Percentiles rank a stretch among this genome's conserved stretches.
Evolutionary conservation across 2,888 invertebrate genomes (phyloP).

Genomic region (Caenorhabditis sinica): DNA sequence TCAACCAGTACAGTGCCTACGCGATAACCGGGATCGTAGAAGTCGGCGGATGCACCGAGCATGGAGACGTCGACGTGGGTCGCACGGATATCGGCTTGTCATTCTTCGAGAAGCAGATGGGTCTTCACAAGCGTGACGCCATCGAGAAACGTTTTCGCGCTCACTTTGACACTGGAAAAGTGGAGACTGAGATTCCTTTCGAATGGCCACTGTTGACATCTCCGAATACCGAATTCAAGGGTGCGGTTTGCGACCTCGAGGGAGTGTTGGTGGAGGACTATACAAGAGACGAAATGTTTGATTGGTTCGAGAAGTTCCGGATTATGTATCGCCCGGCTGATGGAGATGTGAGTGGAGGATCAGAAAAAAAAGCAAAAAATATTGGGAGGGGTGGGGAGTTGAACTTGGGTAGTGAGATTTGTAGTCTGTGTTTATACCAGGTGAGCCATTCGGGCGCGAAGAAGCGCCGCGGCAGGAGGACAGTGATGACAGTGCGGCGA

Average conservation of each 20-base stretch:
- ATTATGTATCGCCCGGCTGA: constrained; percentile 9
- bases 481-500: too few relatives aligned
- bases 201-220: neutral
- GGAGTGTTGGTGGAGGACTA: neutral
- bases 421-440: neutral
- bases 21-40: neutral
- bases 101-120: neutral
- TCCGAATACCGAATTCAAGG: neutral
- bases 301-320: constrained; percentile 1
- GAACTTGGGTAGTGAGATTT: too few relatives aligned
- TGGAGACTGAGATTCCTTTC: neutral
- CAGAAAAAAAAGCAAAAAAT: neutral
- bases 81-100: neutral
- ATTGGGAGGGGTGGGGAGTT: neutral
- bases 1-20: neutral
- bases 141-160: too few relatives aligned
- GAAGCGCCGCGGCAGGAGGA: too few relatives aligned
- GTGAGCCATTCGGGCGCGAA: neutral
- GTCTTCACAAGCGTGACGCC: too few relatives aligned
- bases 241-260: neutral
- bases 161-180: neutral
- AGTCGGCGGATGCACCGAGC: constrained; percentile 13
- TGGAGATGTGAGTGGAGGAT: neutral
- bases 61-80: neutral
- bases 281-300: neutral